phyloP scores from a whole-genome alignment of 1,140 invertebrate species.

The Cylas formicarius region DNA sequence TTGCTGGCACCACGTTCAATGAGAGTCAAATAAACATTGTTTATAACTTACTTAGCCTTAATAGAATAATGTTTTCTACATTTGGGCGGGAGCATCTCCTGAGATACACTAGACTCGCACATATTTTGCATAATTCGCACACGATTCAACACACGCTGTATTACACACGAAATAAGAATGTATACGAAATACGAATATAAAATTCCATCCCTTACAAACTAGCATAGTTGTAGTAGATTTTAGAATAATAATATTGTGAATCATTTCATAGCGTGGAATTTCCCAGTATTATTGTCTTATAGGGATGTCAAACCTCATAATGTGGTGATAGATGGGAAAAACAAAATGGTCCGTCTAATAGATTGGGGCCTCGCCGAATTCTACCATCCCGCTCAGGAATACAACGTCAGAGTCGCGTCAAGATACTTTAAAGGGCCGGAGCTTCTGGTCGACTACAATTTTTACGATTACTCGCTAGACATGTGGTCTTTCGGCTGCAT shows the following conservation, averaged over 20 bases:
- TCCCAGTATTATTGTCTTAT: background rate
- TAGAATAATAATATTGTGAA: background rate
- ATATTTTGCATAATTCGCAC: too few relatives aligned
- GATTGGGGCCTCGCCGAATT: constrained; percentile 80
- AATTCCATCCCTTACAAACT: too few relatives aligned
- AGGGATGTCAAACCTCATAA: constrained; percentile 72
- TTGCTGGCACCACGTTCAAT: too few relatives aligned
- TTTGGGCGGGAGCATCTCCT: too few relatives aligned
- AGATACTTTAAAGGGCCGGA: constrained; percentile 98
- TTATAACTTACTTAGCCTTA: too few relatives aligned
- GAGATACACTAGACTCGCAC: too few relatives aligned
- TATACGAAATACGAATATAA: too few relatives aligned
- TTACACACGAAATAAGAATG: too few relatives aligned
- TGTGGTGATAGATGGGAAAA: constrained; percentile 75
- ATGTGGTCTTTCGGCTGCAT: constrained; percentile 99
- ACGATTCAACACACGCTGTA: too few relatives aligned
- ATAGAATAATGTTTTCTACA: too few relatives aligned
- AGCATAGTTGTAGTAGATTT: constrained; percentile 1
- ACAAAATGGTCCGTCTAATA: constrained; percentile 64
- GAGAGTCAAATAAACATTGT: too few relatives aligned
- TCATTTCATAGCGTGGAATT: background rate
- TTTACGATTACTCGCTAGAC: constrained; percentile 99
- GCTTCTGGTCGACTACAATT: constrained; percentile 96
- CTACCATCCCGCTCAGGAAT: constrained; percentile 88
- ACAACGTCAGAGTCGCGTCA: constrained; percentile 97